Percentiles rank a stretch among this genome's conserved stretches.
phyloP scores from a whole-genome alignment of 23 tunicate genomes.

The Trididemnum miniatum region DNA sequence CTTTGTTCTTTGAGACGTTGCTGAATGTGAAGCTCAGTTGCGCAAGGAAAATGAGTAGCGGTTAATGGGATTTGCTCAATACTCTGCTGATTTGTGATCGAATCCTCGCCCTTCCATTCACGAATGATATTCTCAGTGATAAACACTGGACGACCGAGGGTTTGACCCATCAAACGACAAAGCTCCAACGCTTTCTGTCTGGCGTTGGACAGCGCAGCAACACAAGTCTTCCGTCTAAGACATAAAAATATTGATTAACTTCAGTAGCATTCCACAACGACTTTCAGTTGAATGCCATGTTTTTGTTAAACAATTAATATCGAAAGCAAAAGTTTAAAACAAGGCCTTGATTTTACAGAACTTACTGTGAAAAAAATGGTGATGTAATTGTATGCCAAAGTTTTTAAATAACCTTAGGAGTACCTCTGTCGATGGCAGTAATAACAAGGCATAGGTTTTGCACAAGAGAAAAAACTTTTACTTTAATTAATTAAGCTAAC shows the following conservation, averaged over 20 bases:
- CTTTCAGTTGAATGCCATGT: too few relatives aligned
- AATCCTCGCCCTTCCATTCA: slow-evolving; percentile 52
- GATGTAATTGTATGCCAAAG: too few relatives aligned
- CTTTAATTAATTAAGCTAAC: too few relatives aligned
- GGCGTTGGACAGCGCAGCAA: slow-evolving; percentile 83
- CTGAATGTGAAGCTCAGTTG: slow-evolving; percentile 55
- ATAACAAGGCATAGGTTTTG: too few relatives aligned
- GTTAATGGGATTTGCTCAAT: background rate
- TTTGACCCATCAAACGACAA: slow-evolving; percentile 74
- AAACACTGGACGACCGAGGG: slow-evolving; percentile 74
- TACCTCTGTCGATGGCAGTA: too few relatives aligned
- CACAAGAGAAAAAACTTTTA: too few relatives aligned
- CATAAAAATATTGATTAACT: background rate
- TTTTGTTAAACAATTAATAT: too few relatives aligned
- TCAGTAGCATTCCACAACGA: too few relatives aligned
- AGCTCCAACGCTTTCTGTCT: slow-evolving; percentile 81
- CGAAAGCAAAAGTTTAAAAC: too few relatives aligned
- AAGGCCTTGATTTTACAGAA: too few relatives aligned
- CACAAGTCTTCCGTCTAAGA: slow-evolving; percentile 73
- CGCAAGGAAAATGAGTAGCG: slow-evolving; percentile 4
- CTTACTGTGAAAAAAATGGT: too few relatives aligned
- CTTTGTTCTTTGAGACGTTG: slow-evolving; percentile 57
- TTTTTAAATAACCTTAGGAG: too few relatives aligned
- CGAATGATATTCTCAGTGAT: slow-evolving; percentile 65
- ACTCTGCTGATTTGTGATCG: background rate